Percentiles rank a stretch among this genome's conserved stretches.
These are phyloP conservation scores for Tetraneura akinire DNA, from an alignment of 1,140 invertebrate species.

Conservation along the genomic window DNA sequence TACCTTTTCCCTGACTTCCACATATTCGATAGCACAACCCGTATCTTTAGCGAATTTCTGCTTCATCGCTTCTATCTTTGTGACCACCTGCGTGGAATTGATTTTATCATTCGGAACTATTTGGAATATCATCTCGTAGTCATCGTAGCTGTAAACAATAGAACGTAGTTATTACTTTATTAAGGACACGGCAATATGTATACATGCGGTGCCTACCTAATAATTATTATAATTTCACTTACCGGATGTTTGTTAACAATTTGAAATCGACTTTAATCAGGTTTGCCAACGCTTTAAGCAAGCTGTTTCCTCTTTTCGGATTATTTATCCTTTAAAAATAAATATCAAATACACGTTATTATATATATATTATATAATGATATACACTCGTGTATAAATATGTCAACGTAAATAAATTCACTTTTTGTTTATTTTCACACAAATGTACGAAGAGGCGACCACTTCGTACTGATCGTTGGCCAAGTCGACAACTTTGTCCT, in stretches of 20 bases:
- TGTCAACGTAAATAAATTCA: slow-evolving; percentile 58
- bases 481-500: not conserved
- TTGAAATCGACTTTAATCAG: slow-evolving; percentile 26
- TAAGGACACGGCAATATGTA: too few species aligned
- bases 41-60: slow-evolving; percentile 65
- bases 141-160: slow-evolving; percentile 14
- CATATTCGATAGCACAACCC: slow-evolving; percentile 60
- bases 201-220: too few species aligned
- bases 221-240: not conserved
- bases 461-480: slow-evolving; percentile 60
- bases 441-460: slow-evolving; percentile 71
- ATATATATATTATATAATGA: too few species aligned
- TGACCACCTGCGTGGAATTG: slow-evolving; percentile 73
- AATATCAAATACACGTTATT: too few species aligned
- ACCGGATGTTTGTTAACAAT: slow-evolving; percentile 9
- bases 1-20: slow-evolving; percentile 84
- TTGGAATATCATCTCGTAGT: slow-evolving; percentile 76
- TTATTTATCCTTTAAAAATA: slow-evolving; percentile 1
- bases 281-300: slow-evolving; percentile 3
- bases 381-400: too few species aligned
- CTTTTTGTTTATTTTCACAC: slow-evolving; percentile 69
- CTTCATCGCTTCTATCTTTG: slow-evolving; percentile 68
- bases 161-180: not conserved
- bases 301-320: not conserved
- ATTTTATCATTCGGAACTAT: slow-evolving; percentile 72